phyloP scores from a whole-genome alignment of 2,797 vertebrate species.

The Remorina albescens region DNA sequence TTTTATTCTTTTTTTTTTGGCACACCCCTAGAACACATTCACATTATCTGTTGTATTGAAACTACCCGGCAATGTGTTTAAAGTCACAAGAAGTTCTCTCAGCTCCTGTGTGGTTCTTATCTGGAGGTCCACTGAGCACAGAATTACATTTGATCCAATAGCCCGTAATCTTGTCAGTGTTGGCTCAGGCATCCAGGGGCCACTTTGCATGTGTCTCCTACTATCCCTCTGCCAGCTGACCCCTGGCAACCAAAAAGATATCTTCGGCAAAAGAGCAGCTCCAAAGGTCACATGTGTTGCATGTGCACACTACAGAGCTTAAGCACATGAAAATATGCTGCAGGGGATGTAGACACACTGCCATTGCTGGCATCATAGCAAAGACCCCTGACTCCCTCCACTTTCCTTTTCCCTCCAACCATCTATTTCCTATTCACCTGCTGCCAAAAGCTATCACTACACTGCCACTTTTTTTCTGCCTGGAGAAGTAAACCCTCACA shows the following conservation, averaged over 20 bases:
- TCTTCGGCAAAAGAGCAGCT: constrained; percentile 7
- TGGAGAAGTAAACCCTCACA: constrained; percentile 22
- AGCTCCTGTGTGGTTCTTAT: neutral
- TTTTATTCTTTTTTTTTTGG: no score
- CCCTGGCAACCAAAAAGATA: constrained; percentile 26
- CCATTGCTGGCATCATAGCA: constrained; percentile 1
- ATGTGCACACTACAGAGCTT: constrained; percentile 32
- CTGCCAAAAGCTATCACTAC: constrained; percentile 42
- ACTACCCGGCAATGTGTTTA: constrained; percentile 6
- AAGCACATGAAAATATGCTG: constrained; percentile 12
- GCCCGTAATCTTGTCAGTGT: constrained; percentile 50
- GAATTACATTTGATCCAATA: constrained; percentile 49
- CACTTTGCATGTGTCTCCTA: constrained; percentile 22
- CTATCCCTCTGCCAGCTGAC: constrained; percentile 38
- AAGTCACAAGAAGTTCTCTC: constrained; percentile 22
- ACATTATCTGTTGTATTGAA: neutral
- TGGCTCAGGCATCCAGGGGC: constrained; percentile 12
- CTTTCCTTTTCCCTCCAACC: constrained; percentile 9
- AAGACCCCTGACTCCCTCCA: constrained; percentile 11
- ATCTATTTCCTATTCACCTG: constrained; percentile 35
- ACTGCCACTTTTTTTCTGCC: constrained; percentile 23
- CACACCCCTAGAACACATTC: no score
- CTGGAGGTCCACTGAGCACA: constrained; percentile 26
- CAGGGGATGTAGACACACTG: constrained; percentile 18
- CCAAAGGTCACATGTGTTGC: constrained; percentile 15